Percentiles rank a stretch among this genome's conserved stretches.
Conservation (phyloP, 2,888 invertebrate species). For the Coecobrya sp. region DNA sequence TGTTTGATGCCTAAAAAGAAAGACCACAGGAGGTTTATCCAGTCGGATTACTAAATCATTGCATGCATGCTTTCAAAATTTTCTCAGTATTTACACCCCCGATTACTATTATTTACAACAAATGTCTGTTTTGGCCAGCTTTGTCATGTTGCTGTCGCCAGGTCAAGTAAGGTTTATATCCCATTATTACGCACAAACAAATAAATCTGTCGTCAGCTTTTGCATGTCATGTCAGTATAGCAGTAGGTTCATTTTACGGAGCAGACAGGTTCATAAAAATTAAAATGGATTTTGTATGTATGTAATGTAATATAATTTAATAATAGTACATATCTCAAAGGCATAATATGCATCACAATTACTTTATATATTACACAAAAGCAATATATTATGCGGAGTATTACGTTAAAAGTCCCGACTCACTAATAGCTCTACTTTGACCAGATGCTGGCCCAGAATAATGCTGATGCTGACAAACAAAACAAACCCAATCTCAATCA, state of each 20-base stretch:
- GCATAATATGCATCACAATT: conserved; percentile 31
- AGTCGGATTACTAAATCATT: conserved; percentile 18
- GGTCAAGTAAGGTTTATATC: conserved; percentile 48
- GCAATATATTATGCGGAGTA: neutral
- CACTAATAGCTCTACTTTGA: conserved; percentile 61
- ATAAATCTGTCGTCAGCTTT: conserved; percentile 78
- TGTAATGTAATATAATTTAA: conserved; percentile 44
- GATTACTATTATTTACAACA: conserved; percentile 64
- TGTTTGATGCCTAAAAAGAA: neutral
- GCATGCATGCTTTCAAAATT: conserved; percentile 12
- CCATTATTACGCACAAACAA: conserved; percentile 52
- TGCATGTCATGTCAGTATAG: conserved; percentile 38
- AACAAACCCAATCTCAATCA: conserved; percentile 33
- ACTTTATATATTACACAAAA: neutral
- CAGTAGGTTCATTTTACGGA: too few species aligned
- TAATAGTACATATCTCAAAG: conserved; percentile 32
- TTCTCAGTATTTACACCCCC: neutral
- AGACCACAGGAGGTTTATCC: neutral
- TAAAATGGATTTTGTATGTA: conserved; percentile 50
- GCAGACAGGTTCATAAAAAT: conserved; percentile 62
- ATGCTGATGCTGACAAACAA: conserved; percentile 63
- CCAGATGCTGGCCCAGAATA: conserved; percentile 72
- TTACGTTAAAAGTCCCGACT: conserved; percentile 19
- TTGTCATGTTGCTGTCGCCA: conserved; percentile 66
- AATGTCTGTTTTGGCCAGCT: conserved; percentile 69